Evolutionary conservation across 1,140 invertebrate genomes (phyloP), one percentile per base, ranked within the genome.

Genomic region (Lepidurus packardi): DNA sequence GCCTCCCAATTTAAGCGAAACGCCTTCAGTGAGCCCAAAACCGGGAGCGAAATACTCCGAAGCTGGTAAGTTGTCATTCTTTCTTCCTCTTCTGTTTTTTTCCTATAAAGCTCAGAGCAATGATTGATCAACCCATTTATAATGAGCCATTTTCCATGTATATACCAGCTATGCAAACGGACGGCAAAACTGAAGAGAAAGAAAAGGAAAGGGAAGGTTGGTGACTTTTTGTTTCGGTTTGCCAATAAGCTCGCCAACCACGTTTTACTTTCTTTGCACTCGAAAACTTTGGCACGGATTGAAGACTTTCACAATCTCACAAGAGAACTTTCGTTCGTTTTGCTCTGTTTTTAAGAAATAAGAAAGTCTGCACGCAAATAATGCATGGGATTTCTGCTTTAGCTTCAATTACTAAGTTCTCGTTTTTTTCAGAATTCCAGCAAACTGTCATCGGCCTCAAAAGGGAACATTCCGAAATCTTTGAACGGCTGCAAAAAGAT

Each of bases 401-500:
- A 34, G 34, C 34, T 34, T 34, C 34, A 3, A 34, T 34, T 34
- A 34, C 34, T 13, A 65, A 65, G 21, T 42, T 7, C 43, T 34
- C 44, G 11, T 78, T 73, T 74, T 78, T 76, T 81, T 2, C 80
- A 85, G 85, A 86, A 77, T 82, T 86, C 42, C 85, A 86, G 77
- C 83, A 83, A 80, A 81, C 83, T n/a, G 80, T 86, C n/a, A 83
- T 85, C 81, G 85, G 84, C 8, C 80, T 86, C 25, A 85, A 85
- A 73, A 79, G 84, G 77, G 84, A 85, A 76, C 83, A 85, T 78
- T 82, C 82, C 78, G 83, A 85, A 11, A 82, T 82, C 13, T 43
- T 86, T 21, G 81, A 83, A 1, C 81, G 82, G 42, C 79, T 85
- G 24, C 78, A 83, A 76, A 79, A 80, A 42, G 81, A 83, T 25